Evolutionary conservation across 2,797 vertebrate species (phyloP).

Genomic region (Molossus alvarezi): DNA sequence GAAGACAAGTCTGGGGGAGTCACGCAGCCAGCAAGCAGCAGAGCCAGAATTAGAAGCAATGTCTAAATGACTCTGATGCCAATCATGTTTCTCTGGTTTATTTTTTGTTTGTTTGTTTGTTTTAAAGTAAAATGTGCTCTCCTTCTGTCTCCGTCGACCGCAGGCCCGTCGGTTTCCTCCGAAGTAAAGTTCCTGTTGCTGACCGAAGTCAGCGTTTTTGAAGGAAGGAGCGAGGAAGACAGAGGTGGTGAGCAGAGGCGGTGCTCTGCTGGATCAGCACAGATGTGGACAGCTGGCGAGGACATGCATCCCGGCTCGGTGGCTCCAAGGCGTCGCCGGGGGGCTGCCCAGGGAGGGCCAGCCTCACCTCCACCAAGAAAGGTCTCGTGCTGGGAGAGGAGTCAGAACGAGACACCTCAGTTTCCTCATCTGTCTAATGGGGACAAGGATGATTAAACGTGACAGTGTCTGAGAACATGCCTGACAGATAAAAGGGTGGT

Average conservation of each 20-base stretch:
- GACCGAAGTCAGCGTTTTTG: constrained; percentile 73
- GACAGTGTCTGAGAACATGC: neutral
- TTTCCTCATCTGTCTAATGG: constrained; percentile 61
- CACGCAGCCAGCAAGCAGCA: neutral
- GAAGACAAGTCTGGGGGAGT: neutral
- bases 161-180: constrained; percentile 1
- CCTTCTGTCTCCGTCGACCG: constrained; percentile 11
- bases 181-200: constrained; percentile 9
- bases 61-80: neutral
- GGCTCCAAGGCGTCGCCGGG: neutral
- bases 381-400: neutral
- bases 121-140: neutral
- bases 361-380: no score
- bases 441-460: neutral
- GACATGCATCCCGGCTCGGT: rapidly evolving
- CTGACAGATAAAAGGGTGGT: rapidly evolving
- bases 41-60: neutral
- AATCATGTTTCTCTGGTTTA: neutral
- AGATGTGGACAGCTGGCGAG: neutral
- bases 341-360: neutral
- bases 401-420: neutral
- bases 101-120: no score
- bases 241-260: constrained; percentile 72
- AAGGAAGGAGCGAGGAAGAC: constrained; percentile 53
- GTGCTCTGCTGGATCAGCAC: constrained; percentile 57